Conservation (phyloP, 2,113 vertebrate species). For the Mormyrus iriodes region DNA sequence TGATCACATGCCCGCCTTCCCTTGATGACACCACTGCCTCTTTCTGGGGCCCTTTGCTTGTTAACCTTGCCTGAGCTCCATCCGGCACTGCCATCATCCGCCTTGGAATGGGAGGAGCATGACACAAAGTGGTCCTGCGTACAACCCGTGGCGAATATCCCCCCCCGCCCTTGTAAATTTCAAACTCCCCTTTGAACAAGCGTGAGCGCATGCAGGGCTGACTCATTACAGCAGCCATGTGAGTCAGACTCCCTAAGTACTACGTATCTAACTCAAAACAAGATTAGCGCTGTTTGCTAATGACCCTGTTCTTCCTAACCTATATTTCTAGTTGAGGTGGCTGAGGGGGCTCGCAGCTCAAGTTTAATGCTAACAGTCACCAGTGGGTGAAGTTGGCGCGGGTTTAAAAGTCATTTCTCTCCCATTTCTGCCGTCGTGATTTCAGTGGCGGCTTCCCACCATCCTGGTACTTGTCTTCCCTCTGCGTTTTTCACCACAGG, state of each 20-base stretch:
- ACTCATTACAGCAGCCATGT: slow-evolving; percentile 11
- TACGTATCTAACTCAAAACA: slow-evolving; percentile 12
- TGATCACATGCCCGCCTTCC: not conserved
- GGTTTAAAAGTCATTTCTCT: not conserved
- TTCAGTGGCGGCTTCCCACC: not conserved
- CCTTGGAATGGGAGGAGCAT: not conserved
- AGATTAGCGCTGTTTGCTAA: slow-evolving; percentile 3
- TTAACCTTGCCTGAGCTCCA: not conserved
- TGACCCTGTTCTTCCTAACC: not conserved
- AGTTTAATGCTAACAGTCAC: not conserved
- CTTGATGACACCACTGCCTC: not conserved
- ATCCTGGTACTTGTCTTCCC: not conserved
- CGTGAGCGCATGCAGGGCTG: not conserved
- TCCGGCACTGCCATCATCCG: not conserved
- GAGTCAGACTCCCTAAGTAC: slow-evolving; percentile 7
- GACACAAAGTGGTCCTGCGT: not conserved
- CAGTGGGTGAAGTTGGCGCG: not conserved
- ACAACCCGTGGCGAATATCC: not conserved
- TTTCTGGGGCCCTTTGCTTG: not conserved
- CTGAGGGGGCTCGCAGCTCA: not conserved
- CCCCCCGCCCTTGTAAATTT: not conserved
- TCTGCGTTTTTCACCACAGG: not conserved
- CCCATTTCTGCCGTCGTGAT: not conserved
- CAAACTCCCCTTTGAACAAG: not conserved
- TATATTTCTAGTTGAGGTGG: not conserved